Evolutionary conservation across 2,888 invertebrate species (phyloP).

Genomic region (Drosophila borealis): DNA sequence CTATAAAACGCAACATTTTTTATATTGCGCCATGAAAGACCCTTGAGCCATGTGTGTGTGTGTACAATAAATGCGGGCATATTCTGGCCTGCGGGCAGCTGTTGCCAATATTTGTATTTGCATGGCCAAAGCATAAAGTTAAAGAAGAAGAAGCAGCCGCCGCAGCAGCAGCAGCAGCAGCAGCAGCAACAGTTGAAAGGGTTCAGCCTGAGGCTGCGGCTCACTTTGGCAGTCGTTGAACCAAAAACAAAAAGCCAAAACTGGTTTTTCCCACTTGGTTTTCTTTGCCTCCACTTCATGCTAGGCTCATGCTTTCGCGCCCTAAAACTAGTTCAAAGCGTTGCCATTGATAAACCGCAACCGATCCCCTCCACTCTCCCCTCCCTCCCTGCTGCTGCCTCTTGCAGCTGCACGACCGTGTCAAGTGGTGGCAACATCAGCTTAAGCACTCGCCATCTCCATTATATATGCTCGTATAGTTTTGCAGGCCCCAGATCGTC

Average conservation of each 20-base stretch:
- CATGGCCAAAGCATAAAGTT: slow-evolving; percentile 31
- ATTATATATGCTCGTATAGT: slow-evolving; percentile 14
- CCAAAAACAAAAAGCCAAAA: slow-evolving; percentile 37
- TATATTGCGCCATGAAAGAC: slow-evolving; percentile 13
- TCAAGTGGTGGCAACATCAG: slow-evolving; percentile 54
- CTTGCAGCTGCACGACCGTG: slow-evolving; percentile 39
- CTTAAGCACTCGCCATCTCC: slow-evolving; percentile 43
- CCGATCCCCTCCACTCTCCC: slow-evolving; percentile 1
- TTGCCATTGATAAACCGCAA: slow-evolving; percentile 66
- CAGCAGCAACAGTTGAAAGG: slow-evolving; percentile 34
- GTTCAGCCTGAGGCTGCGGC: slow-evolving; percentile 33
- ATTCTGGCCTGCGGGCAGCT: slow-evolving; percentile 57
- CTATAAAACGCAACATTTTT: slow-evolving; percentile 11
- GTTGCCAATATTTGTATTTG: slow-evolving; percentile 64
- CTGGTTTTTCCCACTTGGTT: slow-evolving; percentile 47
- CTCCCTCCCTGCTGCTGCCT: background rate
- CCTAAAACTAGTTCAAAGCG: slow-evolving; percentile 66
- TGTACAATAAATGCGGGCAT: slow-evolving; percentile 54
- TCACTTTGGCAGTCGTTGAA: slow-evolving; percentile 63
- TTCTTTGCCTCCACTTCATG: slow-evolving; percentile 14
- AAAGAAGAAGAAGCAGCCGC: slow-evolving; percentile 11
- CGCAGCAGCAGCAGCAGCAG: background rate
- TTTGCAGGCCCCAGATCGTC: slow-evolving; percentile 19
- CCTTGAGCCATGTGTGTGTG: slow-evolving; percentile 13
- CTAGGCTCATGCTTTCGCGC: slow-evolving; percentile 55